phyloP scores from a whole-genome alignment of 2,113 vertebrate genomes.

The Pleuronectes platessa region DNA sequence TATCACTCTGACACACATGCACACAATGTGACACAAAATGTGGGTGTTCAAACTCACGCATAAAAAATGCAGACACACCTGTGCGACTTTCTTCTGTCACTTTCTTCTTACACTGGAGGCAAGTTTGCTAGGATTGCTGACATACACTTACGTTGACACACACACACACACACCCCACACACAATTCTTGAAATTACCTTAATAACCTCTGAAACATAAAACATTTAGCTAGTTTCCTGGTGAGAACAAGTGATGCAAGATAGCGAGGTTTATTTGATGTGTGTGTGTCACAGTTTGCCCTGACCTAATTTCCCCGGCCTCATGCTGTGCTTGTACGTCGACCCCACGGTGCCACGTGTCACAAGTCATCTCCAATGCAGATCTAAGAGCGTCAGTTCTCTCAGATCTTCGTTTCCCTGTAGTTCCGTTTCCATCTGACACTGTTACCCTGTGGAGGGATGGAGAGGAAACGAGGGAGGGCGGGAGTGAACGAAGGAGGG shows the following conservation, averaged over 20 bases:
- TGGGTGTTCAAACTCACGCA: not conserved
- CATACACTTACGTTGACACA: constrained; percentile 9
- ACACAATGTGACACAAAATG: constrained; percentile 3
- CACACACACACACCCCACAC: not conserved
- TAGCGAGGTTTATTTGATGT: constrained; percentile 27
- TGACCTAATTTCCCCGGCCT: constrained; percentile 72
- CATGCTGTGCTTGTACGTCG: constrained; percentile 62
- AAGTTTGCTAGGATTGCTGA: not conserved
- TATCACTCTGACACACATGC: constrained; percentile 41
- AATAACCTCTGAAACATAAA: constrained; percentile 34
- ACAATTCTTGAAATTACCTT: constrained; percentile 15
- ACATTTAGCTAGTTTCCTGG: constrained; percentile 5
- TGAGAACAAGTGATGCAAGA: constrained; percentile 35
- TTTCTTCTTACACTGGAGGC: not conserved
- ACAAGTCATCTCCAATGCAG: constrained; percentile 52
- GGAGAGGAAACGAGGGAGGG: constrained; percentile 50
- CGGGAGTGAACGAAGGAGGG: constrained; percentile 29
- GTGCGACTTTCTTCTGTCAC: constrained; percentile 1
- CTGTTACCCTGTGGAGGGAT: constrained; percentile 48
- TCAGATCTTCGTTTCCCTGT: constrained; percentile 67
- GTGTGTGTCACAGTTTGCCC: constrained; percentile 15
- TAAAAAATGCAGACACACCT: constrained; percentile 7
- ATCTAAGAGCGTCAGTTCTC: constrained; percentile 59
- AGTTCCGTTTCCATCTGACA: constrained; percentile 64
- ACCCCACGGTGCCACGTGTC: constrained; percentile 58